Base-by-base conservation (phyloP, 2,888 invertebrate genomes). In the Alcis repandata region DNA sequence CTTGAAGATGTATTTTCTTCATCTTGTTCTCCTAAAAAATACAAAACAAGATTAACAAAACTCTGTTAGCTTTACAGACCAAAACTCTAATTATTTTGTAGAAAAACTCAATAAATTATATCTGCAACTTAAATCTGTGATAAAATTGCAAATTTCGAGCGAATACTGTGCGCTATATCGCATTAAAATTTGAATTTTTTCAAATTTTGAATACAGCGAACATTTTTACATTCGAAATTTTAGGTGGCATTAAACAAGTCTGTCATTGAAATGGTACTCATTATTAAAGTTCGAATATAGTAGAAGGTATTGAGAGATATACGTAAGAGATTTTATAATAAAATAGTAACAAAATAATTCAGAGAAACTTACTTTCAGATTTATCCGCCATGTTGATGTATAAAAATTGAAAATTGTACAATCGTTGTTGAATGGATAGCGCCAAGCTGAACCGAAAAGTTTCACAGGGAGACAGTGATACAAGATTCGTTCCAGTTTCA, bases 301-400 rank as follows among this genome's bases (percentile, higher is more conserved):
- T n/a, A 57, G 51, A 56, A 3, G 27, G 15, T 59, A 43, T 17
- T 36, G 13, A 62, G 11, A 15, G n/a, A 17, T 33, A 20, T 46
- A 41, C 17, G 10, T 41, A 22, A 22, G 48, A 20, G 8, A 57
- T 66, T 60, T 43, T 10, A n/a, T 49, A 4, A 27, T 82, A 86
- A 79, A 61, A 59, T 45, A 57, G 17, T 56, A 53, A 54, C 62
- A 45, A 63, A 77, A 64, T 87, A 82, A 82, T 83, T 90, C 91
- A 91, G 83, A 91, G 91, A 61, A 94, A 95, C 95, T 95, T 94
- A 96, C 96, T 95, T 96, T 96, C 95, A 94, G 95, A 95, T 95
- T 95, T 94, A 94, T 96, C 96, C 95, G 96, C 96, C 96, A 96
- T 96, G 93, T 96, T 96, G 96, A 95, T 94, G 93, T 87, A 84